Conservation (phyloP, 2,888 invertebrate genomes). For the Ectemnius continuus region DNA sequence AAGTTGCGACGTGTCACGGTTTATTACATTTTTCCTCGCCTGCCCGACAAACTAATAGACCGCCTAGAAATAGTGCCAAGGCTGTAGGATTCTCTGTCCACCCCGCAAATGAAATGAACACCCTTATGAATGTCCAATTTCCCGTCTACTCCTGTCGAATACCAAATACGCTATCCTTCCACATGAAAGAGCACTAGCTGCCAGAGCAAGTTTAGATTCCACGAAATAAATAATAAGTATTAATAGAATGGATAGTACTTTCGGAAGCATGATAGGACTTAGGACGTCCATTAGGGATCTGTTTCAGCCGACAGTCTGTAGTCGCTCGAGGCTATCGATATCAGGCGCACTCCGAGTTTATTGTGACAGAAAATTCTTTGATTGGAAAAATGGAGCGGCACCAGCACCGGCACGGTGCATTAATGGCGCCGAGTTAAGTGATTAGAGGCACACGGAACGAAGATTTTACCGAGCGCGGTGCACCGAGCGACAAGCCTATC, state of each 20-base stretch:
- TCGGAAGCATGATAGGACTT: too few species aligned
- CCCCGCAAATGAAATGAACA: constrained; percentile 26
- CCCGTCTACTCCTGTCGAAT: constrained; percentile 23
- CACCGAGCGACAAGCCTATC: constrained; percentile 27
- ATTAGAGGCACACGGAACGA: too few species aligned
- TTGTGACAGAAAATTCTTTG: too few species aligned
- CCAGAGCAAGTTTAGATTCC: too few species aligned
- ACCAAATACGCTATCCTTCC: neutral
- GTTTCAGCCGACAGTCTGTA: too few species aligned
- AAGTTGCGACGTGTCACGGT: constrained; percentile 66
- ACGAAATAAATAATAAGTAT: neutral
- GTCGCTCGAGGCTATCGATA: too few species aligned
- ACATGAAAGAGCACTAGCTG: neutral
- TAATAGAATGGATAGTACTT: neutral
- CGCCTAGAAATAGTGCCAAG: constrained; percentile 70
- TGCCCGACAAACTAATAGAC: constrained; percentile 66
- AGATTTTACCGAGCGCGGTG: neutral
- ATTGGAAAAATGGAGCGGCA: too few species aligned
- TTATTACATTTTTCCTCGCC: constrained; percentile 71
- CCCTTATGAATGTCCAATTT: constrained; percentile 29
- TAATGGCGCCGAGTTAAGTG: too few species aligned
- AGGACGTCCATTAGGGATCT: too few species aligned
- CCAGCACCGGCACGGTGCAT: too few species aligned
- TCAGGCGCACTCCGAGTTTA: too few species aligned
- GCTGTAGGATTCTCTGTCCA: constrained; percentile 32